Conservation (phyloP, 2,888 invertebrate species). For the Orthosia incerta region DNA sequence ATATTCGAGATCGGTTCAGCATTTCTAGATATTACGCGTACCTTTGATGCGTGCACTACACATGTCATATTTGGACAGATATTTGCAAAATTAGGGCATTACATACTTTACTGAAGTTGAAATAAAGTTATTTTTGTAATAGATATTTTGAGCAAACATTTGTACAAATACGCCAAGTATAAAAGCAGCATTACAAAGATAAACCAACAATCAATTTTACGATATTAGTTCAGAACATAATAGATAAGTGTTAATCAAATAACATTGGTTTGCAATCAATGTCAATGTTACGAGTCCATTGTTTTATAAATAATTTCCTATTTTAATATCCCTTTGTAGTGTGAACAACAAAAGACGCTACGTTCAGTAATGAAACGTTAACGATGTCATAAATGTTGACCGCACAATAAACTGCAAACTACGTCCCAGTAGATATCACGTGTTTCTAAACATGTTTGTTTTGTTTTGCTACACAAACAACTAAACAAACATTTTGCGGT, state of each 20-base stretch:
- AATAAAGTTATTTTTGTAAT: too few species aligned
- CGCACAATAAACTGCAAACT: constrained; percentile 13
- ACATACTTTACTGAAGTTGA: too few species aligned
- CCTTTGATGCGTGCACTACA: too few species aligned
- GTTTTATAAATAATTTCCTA: constrained; percentile 34
- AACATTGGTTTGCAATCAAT: constrained; percentile 13
- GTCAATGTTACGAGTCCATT: constrained; percentile 41
- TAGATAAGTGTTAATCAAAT: not conserved
- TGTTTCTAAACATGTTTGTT: constrained; percentile 6
- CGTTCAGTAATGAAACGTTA: constrained; percentile 16
- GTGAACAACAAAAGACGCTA: constrained; percentile 29
- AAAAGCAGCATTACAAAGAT: not conserved
- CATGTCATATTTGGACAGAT: too few species aligned
- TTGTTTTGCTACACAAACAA: not conserved
- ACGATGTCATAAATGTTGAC: constrained; percentile 18
- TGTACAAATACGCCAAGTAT: not conserved
- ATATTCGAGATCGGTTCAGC: too few species aligned
- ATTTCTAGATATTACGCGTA: too few species aligned
- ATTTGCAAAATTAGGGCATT: too few species aligned
- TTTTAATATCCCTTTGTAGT: constrained; percentile 50
- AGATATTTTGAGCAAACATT: too few species aligned
- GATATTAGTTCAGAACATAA: not conserved
- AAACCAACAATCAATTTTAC: not conserved
- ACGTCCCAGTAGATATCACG: not conserved
- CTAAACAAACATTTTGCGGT: not conserved